phyloP scores from a whole-genome alignment of 2,113 vertebrate genomes.

The Otus sunia region DNA sequence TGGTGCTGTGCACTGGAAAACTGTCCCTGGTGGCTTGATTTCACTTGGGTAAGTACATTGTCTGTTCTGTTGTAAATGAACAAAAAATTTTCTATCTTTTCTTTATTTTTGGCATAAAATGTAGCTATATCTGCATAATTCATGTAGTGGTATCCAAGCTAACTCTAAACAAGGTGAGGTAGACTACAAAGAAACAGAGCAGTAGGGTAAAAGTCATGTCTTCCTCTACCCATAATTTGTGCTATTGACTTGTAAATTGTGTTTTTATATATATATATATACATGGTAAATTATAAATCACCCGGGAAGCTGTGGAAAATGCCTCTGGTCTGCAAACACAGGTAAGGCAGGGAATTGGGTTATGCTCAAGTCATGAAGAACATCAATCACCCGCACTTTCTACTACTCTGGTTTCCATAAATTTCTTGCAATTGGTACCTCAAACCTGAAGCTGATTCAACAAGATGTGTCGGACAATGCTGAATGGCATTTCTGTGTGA shows the following conservation, averaged over 20 bases:
- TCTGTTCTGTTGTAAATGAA: neutral
- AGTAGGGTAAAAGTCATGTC: neutral
- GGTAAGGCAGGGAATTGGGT: neutral
- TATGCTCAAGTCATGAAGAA: neutral
- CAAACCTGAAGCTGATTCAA: neutral
- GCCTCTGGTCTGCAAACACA: neutral
- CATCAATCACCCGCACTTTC: neutral
- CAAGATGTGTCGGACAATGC: neutral
- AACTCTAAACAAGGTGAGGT: neutral
- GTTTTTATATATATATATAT: no score
- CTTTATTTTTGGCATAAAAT: neutral
- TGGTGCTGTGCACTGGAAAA: neutral
- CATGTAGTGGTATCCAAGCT: neutral
- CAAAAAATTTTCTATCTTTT: neutral
- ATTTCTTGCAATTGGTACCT: neutral
- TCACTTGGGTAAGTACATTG: neutral
- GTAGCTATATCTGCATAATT: neutral
- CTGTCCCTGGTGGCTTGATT: neutral
- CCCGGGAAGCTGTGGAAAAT: neutral
- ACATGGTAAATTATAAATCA: neutral
- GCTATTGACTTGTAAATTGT: neutral
- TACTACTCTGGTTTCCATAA: neutral
- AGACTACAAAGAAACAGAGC: neutral
- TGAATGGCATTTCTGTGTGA: neutral
- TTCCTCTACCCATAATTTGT: neutral